Base-by-base conservation (phyloP, 2,888 invertebrate genomes). In the Lycaena phlaeas region DNA sequence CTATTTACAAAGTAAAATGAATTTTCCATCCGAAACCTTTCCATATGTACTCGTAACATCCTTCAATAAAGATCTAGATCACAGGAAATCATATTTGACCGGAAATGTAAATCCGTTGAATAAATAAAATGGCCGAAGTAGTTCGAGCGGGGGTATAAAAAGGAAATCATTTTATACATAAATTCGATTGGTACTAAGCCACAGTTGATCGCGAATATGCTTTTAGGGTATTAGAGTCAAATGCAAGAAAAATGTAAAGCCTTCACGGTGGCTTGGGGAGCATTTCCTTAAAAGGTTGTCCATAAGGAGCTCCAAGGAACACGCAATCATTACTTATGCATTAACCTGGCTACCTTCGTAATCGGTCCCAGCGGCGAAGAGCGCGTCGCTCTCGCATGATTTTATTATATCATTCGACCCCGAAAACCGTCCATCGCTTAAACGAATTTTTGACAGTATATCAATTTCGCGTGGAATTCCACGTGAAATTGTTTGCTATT, bases 311-410 rank as follows among this genome's bases (percentile, higher is more conserved):
- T 45, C 44, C 43, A 41, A 52, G 57, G 50, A 61, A 58, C 71
- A 81, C 76, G 75, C 71, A 67, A 77, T 73, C 85, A 86, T 87
- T 86, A 87, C 81, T 87, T 87, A 87, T 87, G 87, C 86, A 87
- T 87, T 85, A 85, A 78, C 71, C 70, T 62, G 73, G 67, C 66
- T 68, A 69, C 72, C 68, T 66, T 61, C 61, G 68, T 82, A 86
- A 87, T 78, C 77, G 85, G 61, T 84, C 86, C 85, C 85, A 47
- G 30, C 68, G 74, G 57, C 46, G 39, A 39, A 42, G n/a, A n/a
- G n/a, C n/a, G 27, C 47, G 50, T 44, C 48, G 66, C 66, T 54
- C 51, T 50, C 61, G 56, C 62, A 72, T 70, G 68, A 72, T 72
- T 73, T 71, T 65, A 67, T 68, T 71, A 60, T 43, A 53, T 61